Evolutionary conservation across 2,113 vertebrate genomes (phyloP).

Genomic region (Eleginops maclovinus): DNA sequence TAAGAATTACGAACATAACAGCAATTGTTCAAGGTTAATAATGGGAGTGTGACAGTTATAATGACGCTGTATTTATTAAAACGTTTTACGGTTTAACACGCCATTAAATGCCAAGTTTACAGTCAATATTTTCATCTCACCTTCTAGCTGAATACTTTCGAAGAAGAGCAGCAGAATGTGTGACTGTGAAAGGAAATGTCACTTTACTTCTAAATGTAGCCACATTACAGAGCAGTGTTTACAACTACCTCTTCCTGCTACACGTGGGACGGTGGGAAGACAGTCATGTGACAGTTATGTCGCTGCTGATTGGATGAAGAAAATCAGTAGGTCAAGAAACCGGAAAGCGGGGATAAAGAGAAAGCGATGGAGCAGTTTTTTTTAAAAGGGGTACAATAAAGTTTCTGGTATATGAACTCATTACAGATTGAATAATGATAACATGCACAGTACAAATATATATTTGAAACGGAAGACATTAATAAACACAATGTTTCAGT

Average conservation of each 20-base stretch:
- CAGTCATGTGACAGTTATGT: slow-evolving; percentile 72
- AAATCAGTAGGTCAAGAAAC: slow-evolving; percentile 43
- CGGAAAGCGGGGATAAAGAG: slow-evolving; percentile 47
- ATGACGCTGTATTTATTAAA: neutral
- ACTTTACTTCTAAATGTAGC: neutral
- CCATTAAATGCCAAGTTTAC: neutral
- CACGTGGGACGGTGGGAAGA: slow-evolving; percentile 49
- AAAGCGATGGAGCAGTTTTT: no score
- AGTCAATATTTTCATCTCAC: slow-evolving; percentile 3
- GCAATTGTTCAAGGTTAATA: no score
- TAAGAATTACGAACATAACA: no score
- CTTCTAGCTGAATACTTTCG: slow-evolving; percentile 2
- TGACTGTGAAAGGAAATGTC: neutral
- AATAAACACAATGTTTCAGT: no score
- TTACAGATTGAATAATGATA: no score
- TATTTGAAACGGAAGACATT: no score
- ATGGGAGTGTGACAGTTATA: no score
- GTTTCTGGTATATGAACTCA: no score
- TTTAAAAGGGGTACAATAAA: no score
- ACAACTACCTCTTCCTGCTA: neutral
- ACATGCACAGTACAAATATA: no score
- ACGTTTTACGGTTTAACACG: neutral
- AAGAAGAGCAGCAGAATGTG: neutral
- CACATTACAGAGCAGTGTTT: neutral
- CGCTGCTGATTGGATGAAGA: slow-evolving; percentile 61